A percentile compares a stretch with the other conserved stretches of the same genome.
Evolutionary conservation across 2,797 vertebrate species (phyloP).

Genomic region (Thaleichthys pacificus): DNA sequence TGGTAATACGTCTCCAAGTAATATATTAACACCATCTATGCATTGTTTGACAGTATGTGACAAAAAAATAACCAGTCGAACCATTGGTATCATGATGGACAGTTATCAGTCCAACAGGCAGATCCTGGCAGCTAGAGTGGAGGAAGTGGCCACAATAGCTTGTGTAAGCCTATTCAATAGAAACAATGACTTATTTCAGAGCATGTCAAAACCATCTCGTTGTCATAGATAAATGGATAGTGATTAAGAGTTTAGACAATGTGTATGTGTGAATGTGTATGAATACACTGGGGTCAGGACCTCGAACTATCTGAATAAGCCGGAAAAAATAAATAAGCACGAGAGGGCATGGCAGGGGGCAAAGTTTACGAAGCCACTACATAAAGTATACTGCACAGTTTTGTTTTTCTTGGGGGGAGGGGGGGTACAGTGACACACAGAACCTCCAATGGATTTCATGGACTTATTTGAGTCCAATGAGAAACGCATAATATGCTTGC

Average conservation of each 20-base stretch:
- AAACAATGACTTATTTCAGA: conserved; percentile 25
- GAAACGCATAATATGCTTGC: no score
- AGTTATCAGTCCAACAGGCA: conserved; percentile 12
- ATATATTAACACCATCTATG: background rate
- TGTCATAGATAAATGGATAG: conserved; percentile 10
- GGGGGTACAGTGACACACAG: no score
- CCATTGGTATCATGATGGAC: conserved; percentile 6
- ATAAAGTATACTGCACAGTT: conserved; percentile 11
- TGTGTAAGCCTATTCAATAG: conserved; percentile 43
- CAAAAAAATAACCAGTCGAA: background rate
- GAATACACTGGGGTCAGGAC: no score
- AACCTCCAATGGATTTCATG: no score
- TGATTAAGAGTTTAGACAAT: background rate
- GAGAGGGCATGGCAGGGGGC: conserved; percentile 43
- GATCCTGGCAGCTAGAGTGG: conserved; percentile 29
- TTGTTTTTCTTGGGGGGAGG: no score
- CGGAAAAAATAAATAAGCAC: conserved; percentile 32
- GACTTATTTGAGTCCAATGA: no score
- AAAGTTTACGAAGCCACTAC: conserved; percentile 48
- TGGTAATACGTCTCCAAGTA: conserved; percentile 7
- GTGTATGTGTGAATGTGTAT: background rate
- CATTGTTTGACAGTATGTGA: background rate
- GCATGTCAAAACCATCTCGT: conserved; percentile 31
- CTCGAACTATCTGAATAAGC: background rate
- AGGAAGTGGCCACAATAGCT: conserved; percentile 61